Evolutionary conservation across 1,140 invertebrate genomes (phyloP).

Genomic region (Rhopalosiphum padi): DNA sequence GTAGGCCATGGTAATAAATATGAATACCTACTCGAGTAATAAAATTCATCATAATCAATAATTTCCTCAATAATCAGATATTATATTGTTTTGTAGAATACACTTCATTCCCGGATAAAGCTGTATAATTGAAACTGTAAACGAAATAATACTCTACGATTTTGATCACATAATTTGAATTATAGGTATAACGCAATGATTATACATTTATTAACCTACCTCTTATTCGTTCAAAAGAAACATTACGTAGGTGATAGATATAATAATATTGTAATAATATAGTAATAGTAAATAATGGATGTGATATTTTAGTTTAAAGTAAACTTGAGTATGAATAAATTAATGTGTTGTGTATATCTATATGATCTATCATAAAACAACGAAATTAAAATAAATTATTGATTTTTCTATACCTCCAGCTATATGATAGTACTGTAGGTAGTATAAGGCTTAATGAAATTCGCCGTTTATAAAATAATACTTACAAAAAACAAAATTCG

Average conservation of each 20-base stretch:
- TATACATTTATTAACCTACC: neutral
- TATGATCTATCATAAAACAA: neutral
- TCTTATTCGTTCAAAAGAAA: neutral
- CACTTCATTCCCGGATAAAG: neutral
- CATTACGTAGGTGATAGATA: neutral
- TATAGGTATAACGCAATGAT: neutral
- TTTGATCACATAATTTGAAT: neutral
- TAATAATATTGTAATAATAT: neutral
- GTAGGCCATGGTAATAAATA: neutral
- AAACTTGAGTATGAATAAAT: neutral
- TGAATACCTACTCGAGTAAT: neutral
- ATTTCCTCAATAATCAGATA: neutral
- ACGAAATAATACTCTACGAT: neutral
- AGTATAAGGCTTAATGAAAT: too few species aligned
- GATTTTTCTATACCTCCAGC: neutral
- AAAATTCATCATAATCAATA: neutral
- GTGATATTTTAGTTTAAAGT: neutral
- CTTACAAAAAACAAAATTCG: too few species aligned
- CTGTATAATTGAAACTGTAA: neutral
- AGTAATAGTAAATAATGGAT: neutral
- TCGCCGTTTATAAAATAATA: too few species aligned
- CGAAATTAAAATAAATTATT: neutral
- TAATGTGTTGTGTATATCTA: neutral
- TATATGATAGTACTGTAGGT: neutral
- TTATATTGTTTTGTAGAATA: neutral